Conservation (phyloP, 2,888 invertebrate genomes). For the Neoscelio sp. region DNA sequence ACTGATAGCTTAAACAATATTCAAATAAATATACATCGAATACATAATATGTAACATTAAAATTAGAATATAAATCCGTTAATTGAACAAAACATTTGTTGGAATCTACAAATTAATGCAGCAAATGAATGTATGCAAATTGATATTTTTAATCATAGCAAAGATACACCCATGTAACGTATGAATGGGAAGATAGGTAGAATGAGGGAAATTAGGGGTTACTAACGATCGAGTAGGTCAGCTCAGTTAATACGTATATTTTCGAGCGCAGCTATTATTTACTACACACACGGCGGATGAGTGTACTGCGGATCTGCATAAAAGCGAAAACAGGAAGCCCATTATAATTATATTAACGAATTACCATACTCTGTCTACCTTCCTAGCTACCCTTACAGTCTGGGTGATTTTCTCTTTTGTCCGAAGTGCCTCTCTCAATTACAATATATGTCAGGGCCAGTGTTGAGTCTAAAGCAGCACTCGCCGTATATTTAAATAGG, state of each 20-base stretch:
- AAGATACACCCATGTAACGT: constrained; percentile 15
- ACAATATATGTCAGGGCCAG: constrained; percentile 63
- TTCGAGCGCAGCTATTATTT: constrained; percentile 70
- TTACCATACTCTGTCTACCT: constrained; percentile 59
- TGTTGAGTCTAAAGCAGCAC: constrained; percentile 20
- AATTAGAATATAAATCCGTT: constrained; percentile 9
- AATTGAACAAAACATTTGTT: constrained; percentile 11
- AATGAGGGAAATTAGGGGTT: constrained; percentile 24
- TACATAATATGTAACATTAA: constrained; percentile 8
- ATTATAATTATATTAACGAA: constrained; percentile 75
- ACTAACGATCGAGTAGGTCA: constrained; percentile 30
- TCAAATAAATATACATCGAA: too few species aligned
- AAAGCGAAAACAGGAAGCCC: constrained; percentile 71
- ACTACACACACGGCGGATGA: constrained; percentile 57
- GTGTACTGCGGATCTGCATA: constrained; percentile 58
- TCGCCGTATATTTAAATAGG: constrained; percentile 23
- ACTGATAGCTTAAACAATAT: too few species aligned
- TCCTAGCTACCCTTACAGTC: constrained; percentile 50
- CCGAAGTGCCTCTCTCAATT: constrained; percentile 51
- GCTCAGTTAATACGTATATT: constrained; percentile 70
- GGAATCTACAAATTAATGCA: constrained; percentile 25
- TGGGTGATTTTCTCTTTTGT: constrained; percentile 48
- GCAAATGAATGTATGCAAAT: constrained; percentile 26
- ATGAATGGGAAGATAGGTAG: constrained; percentile 4
- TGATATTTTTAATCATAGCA: constrained; percentile 25